These are phyloP conservation scores for Microctonus brassicae DNA, from an alignment of 2,888 invertebrate species.

Conservation along the genomic window DNA sequence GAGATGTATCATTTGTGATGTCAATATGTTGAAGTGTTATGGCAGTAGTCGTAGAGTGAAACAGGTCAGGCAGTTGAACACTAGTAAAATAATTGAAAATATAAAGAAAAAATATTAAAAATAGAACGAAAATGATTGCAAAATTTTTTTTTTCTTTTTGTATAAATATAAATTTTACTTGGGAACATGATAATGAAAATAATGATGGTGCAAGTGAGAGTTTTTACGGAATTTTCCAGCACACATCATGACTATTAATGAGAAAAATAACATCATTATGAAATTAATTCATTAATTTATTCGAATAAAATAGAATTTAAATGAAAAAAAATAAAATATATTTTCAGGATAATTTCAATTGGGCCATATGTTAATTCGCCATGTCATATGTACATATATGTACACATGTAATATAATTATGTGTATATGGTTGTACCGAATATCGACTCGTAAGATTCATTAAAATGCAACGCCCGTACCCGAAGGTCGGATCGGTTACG, in stretches of 20 bases:
- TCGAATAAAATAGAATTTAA: neutral
- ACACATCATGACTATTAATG: conserved; percentile 3
- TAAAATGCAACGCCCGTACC: conserved; percentile 45
- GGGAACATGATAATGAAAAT: neutral
- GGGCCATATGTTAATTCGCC: neutral
- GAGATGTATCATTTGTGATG: neutral
- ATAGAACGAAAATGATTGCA: neutral
- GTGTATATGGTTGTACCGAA: neutral
- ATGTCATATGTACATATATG: neutral
- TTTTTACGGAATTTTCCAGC: conserved; percentile 16
- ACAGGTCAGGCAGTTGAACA: neutral
- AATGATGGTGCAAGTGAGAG: neutral
- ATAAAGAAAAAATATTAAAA: neutral
- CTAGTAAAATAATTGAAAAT: neutral
- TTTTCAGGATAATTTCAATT: neutral
- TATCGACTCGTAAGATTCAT: conserved; percentile 28
- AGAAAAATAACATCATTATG: no score
- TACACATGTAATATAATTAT: neutral
- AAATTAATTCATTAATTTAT: neutral
- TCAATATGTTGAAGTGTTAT: neutral
- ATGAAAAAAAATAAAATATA: neutral
- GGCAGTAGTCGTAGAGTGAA: conserved; percentile 17
- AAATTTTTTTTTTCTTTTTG: neutral
- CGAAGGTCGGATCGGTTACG: conserved; percentile 52
- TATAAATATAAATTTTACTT: neutral